Evolutionary conservation across 1,140 invertebrate species (phyloP), one percentile per base, ranked within the genome.

Genomic region (Aphis gossypii): DNA sequence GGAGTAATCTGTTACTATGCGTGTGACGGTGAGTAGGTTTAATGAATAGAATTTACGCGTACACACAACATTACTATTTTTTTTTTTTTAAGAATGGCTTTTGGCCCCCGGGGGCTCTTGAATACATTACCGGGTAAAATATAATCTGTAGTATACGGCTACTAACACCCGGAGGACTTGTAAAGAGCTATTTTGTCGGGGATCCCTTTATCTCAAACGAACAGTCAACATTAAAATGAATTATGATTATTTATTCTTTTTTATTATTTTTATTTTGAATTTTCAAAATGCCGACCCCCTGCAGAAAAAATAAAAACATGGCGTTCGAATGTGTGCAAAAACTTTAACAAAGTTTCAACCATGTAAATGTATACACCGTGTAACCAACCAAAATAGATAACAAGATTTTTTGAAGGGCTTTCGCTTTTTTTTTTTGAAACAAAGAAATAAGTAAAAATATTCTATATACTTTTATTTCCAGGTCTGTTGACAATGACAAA

Each of bases 1-100:
- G 82, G 82, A 93, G 92, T 93, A 93, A 93, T 93, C 92, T 93
- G 92, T 93, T 93, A 93, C 92, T 56, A 51, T 93, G 82, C 92
- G 92, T 93, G 92, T 93, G 92, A 93, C 92, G 92, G 92, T 93
- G 92, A 93, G 92, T 93, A 86, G 92, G 76, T 93, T 93, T 93
- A 86, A 93, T 93, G 92, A 93, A 93, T 93, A 93, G 92, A 86
- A 93, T 93, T 93, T 93, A 93, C 92, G 92, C 92, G 68, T 83
- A 92, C 91, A 92, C 91, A 83, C 76, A 83, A 84, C 91, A 83
- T 20, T 84, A 84, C 44, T 93, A 56, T 93, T 86, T 93, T 93
- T 93, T 93, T 76, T 86, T 93, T 93, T 93, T 86, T 86, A 86
- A 93, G 92, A 93, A 93, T 86, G 92, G 92, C 92, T 93, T 93